phyloP scores from a whole-genome alignment of 2,113 vertebrate species.

The Cettia cetti region DNA sequence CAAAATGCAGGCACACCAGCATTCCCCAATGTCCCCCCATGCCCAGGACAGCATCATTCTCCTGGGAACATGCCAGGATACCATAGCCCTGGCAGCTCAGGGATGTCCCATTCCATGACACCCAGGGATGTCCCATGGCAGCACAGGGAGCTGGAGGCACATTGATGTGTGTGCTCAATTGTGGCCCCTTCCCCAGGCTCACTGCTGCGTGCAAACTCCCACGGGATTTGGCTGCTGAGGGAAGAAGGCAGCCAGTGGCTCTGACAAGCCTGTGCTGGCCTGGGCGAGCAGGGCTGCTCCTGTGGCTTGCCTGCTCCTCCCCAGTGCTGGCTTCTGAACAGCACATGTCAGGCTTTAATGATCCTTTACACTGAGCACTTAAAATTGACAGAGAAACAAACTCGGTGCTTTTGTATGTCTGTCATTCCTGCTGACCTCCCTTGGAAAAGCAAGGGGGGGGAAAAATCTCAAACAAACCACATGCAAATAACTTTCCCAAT shows the following conservation, averaged over 20 bases:
- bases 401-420: neutral
- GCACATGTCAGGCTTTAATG: neutral
- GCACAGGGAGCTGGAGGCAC: neutral
- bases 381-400: neutral
- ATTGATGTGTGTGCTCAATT: neutral
- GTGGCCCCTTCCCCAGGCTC: neutral
- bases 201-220: neutral
- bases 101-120: neutral
- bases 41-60: neutral
- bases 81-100: neutral
- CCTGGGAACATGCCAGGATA: neutral
- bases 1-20: neutral
- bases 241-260: neutral
- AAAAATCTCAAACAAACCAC: neutral
- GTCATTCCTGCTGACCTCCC: neutral
- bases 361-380: neutral
- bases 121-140: accelerated
- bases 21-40: accelerated
- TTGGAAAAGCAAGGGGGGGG: neutral
- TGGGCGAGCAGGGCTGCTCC: neutral
- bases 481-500: neutral
- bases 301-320: neutral
- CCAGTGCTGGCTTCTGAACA: neutral
- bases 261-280: conserved; percentile 29
- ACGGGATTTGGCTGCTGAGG: neutral